Evolutionary conservation across 2,797 vertebrate species (phyloP).

Genomic region (Ctenosaura bakeri): DNA sequence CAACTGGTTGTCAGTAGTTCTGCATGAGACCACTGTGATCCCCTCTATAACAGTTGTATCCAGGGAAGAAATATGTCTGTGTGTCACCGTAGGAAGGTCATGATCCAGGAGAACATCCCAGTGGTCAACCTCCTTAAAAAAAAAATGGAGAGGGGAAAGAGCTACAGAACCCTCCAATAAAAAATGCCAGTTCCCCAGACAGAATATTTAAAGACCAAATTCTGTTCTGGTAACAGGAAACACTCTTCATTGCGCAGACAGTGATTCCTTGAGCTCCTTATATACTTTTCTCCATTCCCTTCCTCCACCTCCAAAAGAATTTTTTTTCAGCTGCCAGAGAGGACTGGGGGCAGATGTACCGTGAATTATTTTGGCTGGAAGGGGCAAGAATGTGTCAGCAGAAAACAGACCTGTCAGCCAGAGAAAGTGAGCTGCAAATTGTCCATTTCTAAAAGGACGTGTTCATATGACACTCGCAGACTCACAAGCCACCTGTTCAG

Average conservation of each 20-base stretch:
- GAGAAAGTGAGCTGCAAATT: constrained; percentile 85
- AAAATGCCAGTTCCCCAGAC: constrained; percentile 52
- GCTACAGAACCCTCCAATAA: background rate
- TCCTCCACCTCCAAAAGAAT: constrained; percentile 27
- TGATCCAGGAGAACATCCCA: background rate
- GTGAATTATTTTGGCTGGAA: constrained; percentile 76
- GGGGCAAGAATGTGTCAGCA: constrained; percentile 76
- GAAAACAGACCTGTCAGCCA: constrained; percentile 79
- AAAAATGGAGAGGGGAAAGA: background rate
- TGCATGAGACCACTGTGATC: background rate
- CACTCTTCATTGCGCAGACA: constrained; percentile 58
- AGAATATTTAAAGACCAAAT: constrained; percentile 54
- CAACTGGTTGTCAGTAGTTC: background rate
- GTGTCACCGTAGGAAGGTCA: background rate
- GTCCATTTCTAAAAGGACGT: constrained; percentile 84
- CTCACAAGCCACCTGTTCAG: constrained; percentile 88
- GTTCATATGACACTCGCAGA: constrained; percentile 86
- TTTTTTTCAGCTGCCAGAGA: background rate
- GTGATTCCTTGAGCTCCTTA: constrained; percentile 53
- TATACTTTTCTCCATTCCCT: constrained; percentile 11
- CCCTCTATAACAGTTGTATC: background rate
- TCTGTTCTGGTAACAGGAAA: constrained; percentile 61
- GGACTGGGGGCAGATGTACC: constrained; percentile 52
- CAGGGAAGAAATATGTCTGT: background rate
- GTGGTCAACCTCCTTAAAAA: background rate